These are phyloP conservation scores for Hylia prasina DNA, from an alignment of 2,113 vertebrate genomes.

Conservation along the genomic window DNA sequence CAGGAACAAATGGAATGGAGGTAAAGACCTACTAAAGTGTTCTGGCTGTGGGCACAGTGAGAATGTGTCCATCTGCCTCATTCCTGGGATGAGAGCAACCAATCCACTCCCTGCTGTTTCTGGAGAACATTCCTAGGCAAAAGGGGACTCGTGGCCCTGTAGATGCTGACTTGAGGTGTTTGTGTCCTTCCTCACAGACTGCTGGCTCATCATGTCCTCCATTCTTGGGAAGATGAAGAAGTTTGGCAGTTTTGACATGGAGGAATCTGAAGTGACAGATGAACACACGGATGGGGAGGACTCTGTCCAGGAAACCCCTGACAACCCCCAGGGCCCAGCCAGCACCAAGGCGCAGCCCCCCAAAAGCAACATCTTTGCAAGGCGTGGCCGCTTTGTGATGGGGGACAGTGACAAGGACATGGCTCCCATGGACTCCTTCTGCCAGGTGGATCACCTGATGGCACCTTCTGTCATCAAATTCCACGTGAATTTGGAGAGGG, in stretches of 20 bases:
- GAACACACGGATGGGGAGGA: constrained; percentile 62
- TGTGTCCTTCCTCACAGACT: constrained; percentile 23
- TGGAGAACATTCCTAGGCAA: background rate
- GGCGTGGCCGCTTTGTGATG: constrained; percentile 66
- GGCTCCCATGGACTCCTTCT: constrained; percentile 84
- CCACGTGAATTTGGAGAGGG: constrained; percentile 75
- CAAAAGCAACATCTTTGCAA: constrained; percentile 64
- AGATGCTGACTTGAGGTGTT: background rate
- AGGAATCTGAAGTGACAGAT: constrained; percentile 60
- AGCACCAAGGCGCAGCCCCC: constrained; percentile 25
- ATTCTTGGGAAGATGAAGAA: constrained; percentile 78
- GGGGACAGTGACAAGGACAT: constrained; percentile 61
- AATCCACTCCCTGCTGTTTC: background rate
- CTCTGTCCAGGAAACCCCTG: constrained; percentile 63
- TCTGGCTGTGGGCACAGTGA: background rate
- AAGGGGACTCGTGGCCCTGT: background rate
- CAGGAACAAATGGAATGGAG: background rate
- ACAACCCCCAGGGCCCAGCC: constrained; percentile 56
- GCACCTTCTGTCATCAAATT: constrained; percentile 71
- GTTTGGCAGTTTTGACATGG: constrained; percentile 67
- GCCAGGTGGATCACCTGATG: constrained; percentile 74
- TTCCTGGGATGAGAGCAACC: background rate
- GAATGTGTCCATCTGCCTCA: background rate
- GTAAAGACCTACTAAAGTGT: background rate
- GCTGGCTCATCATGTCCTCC: constrained; percentile 33